Percentiles rank a stretch among this genome's conserved stretches.
Conservation (phyloP, 2,113 vertebrate species). For the Anser cygnoides region DNA sequence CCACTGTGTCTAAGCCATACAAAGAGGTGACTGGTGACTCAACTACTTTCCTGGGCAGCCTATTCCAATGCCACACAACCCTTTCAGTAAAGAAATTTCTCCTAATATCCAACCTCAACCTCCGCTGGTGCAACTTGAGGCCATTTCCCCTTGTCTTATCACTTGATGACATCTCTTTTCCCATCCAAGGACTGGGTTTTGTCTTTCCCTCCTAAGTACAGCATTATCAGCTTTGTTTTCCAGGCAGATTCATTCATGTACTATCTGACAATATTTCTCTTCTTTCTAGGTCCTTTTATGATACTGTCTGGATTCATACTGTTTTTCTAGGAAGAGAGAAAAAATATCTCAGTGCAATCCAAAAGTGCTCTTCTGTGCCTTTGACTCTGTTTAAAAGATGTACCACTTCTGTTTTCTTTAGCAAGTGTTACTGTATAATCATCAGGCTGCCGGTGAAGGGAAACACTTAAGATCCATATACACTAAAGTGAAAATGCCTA, state of each 20-base stretch:
- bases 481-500: not conserved
- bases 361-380: not conserved
- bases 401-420: not conserved
- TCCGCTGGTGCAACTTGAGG: too few relatives aligned
- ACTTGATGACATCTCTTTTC: not conserved
- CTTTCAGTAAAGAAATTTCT: too few relatives aligned
- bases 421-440: not conserved
- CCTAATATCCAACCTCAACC: too few relatives aligned
- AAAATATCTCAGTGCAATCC: not conserved
- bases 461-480: not conserved
- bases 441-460: not conserved
- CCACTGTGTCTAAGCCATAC: not conserved
- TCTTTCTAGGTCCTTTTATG: not conserved
- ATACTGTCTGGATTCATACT: not conserved
- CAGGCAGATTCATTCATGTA: not conserved
- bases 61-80: too few relatives aligned
- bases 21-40: not conserved
- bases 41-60: too few relatives aligned
- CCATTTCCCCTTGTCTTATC: too few relatives aligned
- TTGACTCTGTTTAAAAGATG: not conserved
- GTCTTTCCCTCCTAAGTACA: not conserved
- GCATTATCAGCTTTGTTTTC: not conserved
- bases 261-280: not conserved
- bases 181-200: not conserved
- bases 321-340: not conserved